These are phyloP conservation scores for Perodicticus potto DNA, from an alignment of 2,797 vertebrate species.

Conservation along the genomic window DNA sequence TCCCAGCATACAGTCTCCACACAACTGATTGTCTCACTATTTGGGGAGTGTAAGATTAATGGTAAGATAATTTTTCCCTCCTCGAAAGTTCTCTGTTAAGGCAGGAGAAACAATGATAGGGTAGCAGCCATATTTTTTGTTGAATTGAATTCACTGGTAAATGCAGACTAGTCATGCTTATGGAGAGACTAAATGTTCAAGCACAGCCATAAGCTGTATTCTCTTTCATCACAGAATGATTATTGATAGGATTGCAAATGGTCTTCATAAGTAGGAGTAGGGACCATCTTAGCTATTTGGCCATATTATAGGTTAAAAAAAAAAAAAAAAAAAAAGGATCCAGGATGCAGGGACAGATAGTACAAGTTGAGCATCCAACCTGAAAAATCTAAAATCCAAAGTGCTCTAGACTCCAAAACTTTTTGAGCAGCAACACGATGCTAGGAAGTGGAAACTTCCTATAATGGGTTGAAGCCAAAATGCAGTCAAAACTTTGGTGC, in stretches of 20 bases:
- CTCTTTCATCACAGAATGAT: constrained; percentile 35
- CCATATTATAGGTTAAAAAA: not conserved
- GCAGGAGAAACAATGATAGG: not conserved
- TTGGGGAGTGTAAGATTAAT: not conserved
- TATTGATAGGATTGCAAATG: constrained; percentile 23
- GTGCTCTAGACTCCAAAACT: not conserved
- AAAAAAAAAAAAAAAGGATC: not conserved
- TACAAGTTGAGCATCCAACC: not conserved
- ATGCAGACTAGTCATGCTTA: not conserved
- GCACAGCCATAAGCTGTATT: constrained; percentile 17
- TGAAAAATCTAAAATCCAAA: not conserved
- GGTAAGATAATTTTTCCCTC: not conserved
- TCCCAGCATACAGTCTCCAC: not conserved
- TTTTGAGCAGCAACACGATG: not conserved
- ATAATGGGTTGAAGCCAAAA: not conserved
- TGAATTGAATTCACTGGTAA: not conserved
- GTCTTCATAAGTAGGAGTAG: constrained; percentile 16
- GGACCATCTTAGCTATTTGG: constrained; percentile 40
- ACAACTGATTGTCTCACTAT: not conserved
- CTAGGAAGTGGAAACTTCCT: not conserved
- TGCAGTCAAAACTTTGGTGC: not conserved
- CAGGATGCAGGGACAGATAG: not conserved
- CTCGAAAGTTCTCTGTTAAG: not conserved
- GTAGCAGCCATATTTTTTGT: not conserved
- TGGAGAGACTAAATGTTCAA: constrained; percentile 18